These are phyloP conservation scores for Lissonota sp. DNA, from an alignment of 2,888 invertebrate genomes.

Conservation along the genomic window DNA sequence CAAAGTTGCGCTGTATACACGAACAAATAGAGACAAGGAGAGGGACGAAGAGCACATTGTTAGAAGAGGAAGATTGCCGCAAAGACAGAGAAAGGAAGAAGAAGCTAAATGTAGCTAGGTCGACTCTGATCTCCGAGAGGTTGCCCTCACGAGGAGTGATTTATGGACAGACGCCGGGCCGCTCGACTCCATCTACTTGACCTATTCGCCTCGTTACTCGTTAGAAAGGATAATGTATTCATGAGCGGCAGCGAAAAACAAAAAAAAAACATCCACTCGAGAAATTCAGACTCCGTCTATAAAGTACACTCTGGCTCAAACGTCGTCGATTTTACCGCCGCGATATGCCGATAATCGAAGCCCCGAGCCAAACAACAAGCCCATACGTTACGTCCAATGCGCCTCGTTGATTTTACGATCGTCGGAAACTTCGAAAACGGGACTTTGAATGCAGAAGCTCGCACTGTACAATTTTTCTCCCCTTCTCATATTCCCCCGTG, in stretches of 20 bases:
- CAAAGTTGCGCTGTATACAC: slow-evolving; percentile 54
- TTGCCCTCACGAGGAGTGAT: slow-evolving; percentile 75
- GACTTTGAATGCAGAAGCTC: slow-evolving; percentile 30
- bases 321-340: slow-evolving; percentile 40
- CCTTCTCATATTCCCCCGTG: neutral
- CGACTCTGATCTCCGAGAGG: slow-evolving; percentile 72
- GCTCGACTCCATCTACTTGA: slow-evolving; percentile 78
- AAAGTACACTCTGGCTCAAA: neutral
- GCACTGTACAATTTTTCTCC: neutral
- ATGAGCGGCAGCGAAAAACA: slow-evolving; percentile 68
- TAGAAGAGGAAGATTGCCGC: slow-evolving; percentile 50
- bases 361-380: slow-evolving; percentile 1
- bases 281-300: slow-evolving; percentile 41
- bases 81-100: slow-evolving; percentile 45
- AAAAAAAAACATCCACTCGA: slow-evolving; percentile 59
- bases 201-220: slow-evolving; percentile 80
- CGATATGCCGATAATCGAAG: slow-evolving; percentile 45
- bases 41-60: slow-evolving; percentile 30
- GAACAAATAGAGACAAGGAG: slow-evolving; percentile 44
- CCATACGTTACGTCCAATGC: neutral
- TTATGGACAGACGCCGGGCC: slow-evolving; percentile 76
- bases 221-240: slow-evolving; percentile 79
- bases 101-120: slow-evolving; percentile 58
- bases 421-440: slow-evolving; percentile 35
- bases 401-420: slow-evolving; percentile 37